These are phyloP conservation scores for Kryphioiulus occultus DNA, from an alignment of 2,888 invertebrate genomes.

Conservation along the genomic window DNA sequence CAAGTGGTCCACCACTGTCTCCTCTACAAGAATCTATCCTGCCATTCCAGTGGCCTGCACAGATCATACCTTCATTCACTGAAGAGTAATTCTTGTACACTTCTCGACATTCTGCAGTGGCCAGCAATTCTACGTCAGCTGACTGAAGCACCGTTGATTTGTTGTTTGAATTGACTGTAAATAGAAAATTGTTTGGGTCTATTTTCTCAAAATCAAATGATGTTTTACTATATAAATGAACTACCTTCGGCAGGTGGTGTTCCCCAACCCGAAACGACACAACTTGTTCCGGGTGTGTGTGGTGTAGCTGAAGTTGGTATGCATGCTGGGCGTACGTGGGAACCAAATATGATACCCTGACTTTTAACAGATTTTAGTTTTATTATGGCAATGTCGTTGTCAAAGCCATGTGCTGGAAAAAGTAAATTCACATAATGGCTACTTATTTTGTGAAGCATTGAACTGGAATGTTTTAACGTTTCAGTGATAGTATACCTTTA, in stretches of 20 bases:
- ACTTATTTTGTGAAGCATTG: neutral
- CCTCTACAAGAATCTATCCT: slow-evolving; percentile 44
- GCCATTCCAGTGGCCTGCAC: slow-evolving; percentile 42
- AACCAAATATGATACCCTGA: slow-evolving; percentile 15
- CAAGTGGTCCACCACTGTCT: slow-evolving; percentile 41
- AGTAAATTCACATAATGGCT: neutral
- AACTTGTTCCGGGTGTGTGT: slow-evolving; percentile 9
- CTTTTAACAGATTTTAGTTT: neutral
- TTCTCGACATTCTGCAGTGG: slow-evolving; percentile 2
- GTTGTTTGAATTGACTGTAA: neutral
- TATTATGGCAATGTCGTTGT: slow-evolving; percentile 37
- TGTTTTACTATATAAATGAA: neutral
- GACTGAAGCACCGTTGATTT: neutral
- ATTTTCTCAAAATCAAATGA: too few species aligned
- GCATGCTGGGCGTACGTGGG: slow-evolving; percentile 20
- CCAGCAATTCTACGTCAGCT: slow-evolving; percentile 2
- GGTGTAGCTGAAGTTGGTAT: neutral
- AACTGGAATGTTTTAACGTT: neutral
- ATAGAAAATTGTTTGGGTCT: neutral
- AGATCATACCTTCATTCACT: slow-evolving; percentile 39
- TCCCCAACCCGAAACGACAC: slow-evolving; percentile 43
- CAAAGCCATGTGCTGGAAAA: slow-evolving; percentile 3
- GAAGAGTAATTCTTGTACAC: slow-evolving; percentile 12
- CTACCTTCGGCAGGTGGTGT: slow-evolving; percentile 28
- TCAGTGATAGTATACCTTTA: neutral